phyloP scores from a whole-genome alignment of 2,797 vertebrate genomes.

The Melanotaenia pygmaea region DNA sequence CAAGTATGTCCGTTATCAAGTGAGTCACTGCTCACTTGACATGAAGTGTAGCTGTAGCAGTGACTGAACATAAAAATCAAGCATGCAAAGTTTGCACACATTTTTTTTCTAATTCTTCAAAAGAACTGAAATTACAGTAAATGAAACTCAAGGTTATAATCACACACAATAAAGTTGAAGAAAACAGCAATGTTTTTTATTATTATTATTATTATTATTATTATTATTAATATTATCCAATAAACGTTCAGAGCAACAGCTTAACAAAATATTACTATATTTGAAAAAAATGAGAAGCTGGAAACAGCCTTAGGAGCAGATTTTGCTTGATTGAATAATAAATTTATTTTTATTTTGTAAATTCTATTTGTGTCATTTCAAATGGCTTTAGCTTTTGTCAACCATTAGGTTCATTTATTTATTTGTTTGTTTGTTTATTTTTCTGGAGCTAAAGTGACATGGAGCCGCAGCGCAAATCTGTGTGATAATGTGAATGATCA shows the following conservation, averaged over 20 bases:
- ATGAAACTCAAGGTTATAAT: background rate
- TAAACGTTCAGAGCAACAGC: no score
- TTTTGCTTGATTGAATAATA: background rate
- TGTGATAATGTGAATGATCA: slow-evolving; percentile 50
- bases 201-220: no score
- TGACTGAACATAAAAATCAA: background rate
- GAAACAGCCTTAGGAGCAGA: no score
- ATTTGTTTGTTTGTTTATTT: background rate
- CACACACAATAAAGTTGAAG: background rate
- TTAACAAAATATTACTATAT: no score
- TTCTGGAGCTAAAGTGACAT: slow-evolving; percentile 27
- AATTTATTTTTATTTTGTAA: background rate
- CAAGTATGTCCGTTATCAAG: slow-evolving; percentile 16
- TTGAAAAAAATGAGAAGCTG: no score
- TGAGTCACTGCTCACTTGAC: slow-evolving; percentile 66
- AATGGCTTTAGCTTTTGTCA: no score
- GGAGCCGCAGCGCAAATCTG: slow-evolving; percentile 20
- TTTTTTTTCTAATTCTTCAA: no score
- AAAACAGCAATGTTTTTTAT: background rate
- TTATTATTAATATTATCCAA: no score
- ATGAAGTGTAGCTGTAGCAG: slow-evolving; percentile 45
- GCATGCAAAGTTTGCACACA: background rate
- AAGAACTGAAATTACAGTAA: background rate
- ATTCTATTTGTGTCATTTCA: background rate
- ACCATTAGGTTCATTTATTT: no score